Evolutionary conservation across 37 sponge, comb jelly and placozoan genomes (phyloP), one percentile per base, ranked within the genome.

Genomic region (Haliclona indistincta): DNA sequence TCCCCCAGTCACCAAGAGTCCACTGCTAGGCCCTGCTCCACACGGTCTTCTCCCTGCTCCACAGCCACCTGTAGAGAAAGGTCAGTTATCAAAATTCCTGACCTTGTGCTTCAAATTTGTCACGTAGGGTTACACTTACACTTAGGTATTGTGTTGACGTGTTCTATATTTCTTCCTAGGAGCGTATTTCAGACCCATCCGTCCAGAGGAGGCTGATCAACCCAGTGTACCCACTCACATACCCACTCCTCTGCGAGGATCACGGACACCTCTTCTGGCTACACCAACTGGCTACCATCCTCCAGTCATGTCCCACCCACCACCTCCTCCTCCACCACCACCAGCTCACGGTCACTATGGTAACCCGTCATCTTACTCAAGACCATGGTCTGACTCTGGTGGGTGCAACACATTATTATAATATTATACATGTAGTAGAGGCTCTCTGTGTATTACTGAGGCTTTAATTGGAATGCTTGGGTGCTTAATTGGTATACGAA

Each of bases 281-380:
- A 86, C 87, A 30, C 87, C 87, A 32, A 81, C 87, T 47, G 87
- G 87, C 43, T 80, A 74, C n/a, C n/a, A n/a, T n/a, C n/a, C n/a
- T n/a, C n/a, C n/a, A n/a, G n/a, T n/a, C n/a, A n/a, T n/a, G n/a
- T n/a, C n/a, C n/a, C n/a, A n/a, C n/a, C n/a, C n/a, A n/a, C n/a
- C n/a, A n/a, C n/a, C n/a, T n/a, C n/a, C n/a, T 36, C 38, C 61
- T 3, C 75, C 75, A 29, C 38, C 71, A 1, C 33, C 36, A 52
- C 26, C 70, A 25, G 28, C 37, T 19, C 77, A 77, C 38, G 85
- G 51, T 47, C 51, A 10, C 51, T n/a, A n/a, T n/a, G n/a, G n/a
- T n/a, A n/a, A n/a, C n/a, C n/a, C n/a, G n/a, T n/a, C n/a, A n/a
- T n/a, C n/a, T n/a, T 17, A 17, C 13, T 47, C 51, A 10, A 47